Evolutionary conservation across 1,140 invertebrate genomes (phyloP).

Genomic region (Tyrophagus putrescentiae): DNA sequence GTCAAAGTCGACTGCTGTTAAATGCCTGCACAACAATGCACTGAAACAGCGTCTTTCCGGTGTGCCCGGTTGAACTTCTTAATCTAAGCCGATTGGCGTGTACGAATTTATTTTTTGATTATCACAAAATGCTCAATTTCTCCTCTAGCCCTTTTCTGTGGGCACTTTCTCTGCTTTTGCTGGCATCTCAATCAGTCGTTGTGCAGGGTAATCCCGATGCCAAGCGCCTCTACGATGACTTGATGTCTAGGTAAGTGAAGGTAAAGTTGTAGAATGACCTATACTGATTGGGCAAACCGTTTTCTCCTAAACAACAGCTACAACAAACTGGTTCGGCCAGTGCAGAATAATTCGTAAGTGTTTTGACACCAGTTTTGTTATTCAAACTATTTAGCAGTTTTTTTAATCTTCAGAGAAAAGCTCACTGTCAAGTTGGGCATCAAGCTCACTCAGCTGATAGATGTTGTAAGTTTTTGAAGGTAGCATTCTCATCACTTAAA

Average conservation of each 20-base stretch:
- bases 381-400: background rate
- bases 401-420: slow-evolving; percentile 27
- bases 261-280: background rate
- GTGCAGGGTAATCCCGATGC: slow-evolving; percentile 27
- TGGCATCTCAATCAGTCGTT: no score
- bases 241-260: slow-evolving; percentile 28
- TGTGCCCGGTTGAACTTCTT: no score
- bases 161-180: no score
- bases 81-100: no score
- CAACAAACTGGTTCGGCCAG: slow-evolving; percentile 36
- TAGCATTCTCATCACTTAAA: background rate
- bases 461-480: slow-evolving; percentile 38
- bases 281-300: background rate
- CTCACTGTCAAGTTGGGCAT: slow-evolving; percentile 39
- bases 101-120: no score
- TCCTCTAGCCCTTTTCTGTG: no score
- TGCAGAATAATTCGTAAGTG: slow-evolving; percentile 28
- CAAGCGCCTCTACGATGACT: slow-evolving; percentile 30
- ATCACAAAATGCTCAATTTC: no score
- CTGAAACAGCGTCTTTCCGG: no score
- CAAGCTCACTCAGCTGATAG: slow-evolving; percentile 39
- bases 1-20: no score
- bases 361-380: background rate
- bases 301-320: slow-evolving; percentile 27
- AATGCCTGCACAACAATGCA: no score